Evolutionary conservation across 2,888 invertebrate genomes (phyloP), one percentile per base, ranked within the genome.

Genomic region (Philhelius pedissequus): DNA sequence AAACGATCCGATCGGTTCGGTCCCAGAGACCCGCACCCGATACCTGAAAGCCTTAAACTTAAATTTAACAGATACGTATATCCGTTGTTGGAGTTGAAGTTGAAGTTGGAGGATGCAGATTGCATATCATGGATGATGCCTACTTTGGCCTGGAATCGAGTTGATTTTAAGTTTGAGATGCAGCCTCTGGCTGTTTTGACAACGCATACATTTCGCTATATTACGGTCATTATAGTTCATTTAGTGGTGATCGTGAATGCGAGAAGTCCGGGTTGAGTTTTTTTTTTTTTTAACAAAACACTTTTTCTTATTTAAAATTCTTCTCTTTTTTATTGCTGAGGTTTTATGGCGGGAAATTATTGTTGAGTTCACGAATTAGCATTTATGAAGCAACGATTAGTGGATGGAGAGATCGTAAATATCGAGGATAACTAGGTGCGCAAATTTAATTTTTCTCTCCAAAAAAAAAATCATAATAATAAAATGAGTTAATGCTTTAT

Each of bases 221-320:
- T 84, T 84, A 84, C 80, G 80, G 84, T 84, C 80, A 84, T 84
- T 84, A 84, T 71, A 84, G 84, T 80, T 80, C 84, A 84, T 84
- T 84, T 84, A 84, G 84, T 68, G 84, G 80, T 84, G 80, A 84
- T 80, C 84, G 73, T 84, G 74, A 76, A 84, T 84, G 75, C 68
- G 54, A 76, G 80, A 84, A 52, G 64, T 64, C 66, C 66, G 54
- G 71, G 68, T 70, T 69, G 60, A 32, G 64, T 35, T 70, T n/a
- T 40, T 32, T 82, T 74, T 40, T 80, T 69, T 74, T 74, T 30
- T 38, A 60, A 60, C 80, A 27, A 74, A 45, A 66, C 32, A 43
- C 45, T 11, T 32, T 62, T 43, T 40, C 1, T 45, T 45, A 8
- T 45, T 54, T 68, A 15, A 25, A 27, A 18, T 75, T 71, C 30